Base-by-base conservation (phyloP, 2,797 vertebrate species). In the Falco peregrinus region DNA sequence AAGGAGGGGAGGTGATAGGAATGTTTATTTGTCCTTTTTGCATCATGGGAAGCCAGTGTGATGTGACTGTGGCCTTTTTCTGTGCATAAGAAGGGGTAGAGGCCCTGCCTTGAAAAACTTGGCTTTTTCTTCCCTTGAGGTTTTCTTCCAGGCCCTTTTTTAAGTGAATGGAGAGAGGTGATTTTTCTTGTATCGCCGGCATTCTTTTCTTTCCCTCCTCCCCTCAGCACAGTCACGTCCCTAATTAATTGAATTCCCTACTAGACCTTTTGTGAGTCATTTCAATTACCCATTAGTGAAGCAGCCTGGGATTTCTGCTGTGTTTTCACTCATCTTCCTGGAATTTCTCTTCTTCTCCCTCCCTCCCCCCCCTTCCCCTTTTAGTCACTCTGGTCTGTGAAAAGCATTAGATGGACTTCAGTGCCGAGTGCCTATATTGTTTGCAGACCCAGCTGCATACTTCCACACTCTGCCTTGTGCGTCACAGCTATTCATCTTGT, bases 401-500 rank as follows among this genome's bases (percentile, higher is more conserved):
- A 98, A 97, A 91, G 95, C 96, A 97, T 98, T 97, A 98, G 92
- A 95, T 83, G 89, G 97, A 97, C 92, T 96, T 84, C 68, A 97
- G 94, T 0, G 33, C 93, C 88, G 59, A 97, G 96, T 95, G 96
- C 96, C 95, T 96, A 95, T 97, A 97, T 97, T 97, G 97, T 97
- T 97, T 97, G 89, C 97, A 96, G 94, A 64, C 95, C 96, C 93
- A 91, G 94, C 97, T 76, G 88, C 97, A 97, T 97, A 94, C 96
- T 98, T 98, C 77, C 80, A 89, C 95, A 96, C 92, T 77, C 85
- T 95, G 97, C 96, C 94, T 96, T 92, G 71, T 81, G 98, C 97
- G 97, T 98, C 98, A 98, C 39, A 47, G 94, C 98, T 97, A 96
- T 98, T 98, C 98, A 98, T 98, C 97, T 98, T 97, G 96, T 96